Evolutionary conservation across 1,140 invertebrate species (phyloP), one percentile per base, ranked within the genome.

Genomic region (Drosophila oshimai): DNA sequence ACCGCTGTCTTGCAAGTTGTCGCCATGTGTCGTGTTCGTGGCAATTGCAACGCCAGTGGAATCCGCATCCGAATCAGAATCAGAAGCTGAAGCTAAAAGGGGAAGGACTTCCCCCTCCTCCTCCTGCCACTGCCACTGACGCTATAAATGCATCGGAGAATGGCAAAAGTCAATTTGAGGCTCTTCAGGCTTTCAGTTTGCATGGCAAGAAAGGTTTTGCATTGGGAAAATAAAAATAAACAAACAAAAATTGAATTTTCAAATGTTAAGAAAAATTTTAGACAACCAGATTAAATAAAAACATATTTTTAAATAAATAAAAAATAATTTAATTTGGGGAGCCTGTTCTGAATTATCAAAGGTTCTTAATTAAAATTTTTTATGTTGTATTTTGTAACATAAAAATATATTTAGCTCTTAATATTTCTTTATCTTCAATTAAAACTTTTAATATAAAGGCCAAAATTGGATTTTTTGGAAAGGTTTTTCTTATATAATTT

Each of bases 21-120:
- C 80, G 80, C 81, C 80, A 80, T 86, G 75, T 87, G 80, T 87
- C 81, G 80, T 86, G 80, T 74, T 79, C 83, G 74, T 79, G 76
- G 80, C 81, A 87, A 86, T 86, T 80, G 80, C 75, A 86, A 71
- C 77, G 80, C 61, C 81, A 80, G 60, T 74, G 42, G 50, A 47
- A 57, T 65, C 58, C 41, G 37, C 62, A 67, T 45, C 65, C 46
- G 68, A 69, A 60, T 65, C 67, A 15, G 68, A 46, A 42, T 42
- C 54, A 22, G 50, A 55, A 15, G 10, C 31, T 15, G 44, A 37
- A 31, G n/a, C 13, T 4, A 6, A 10, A 9, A 6, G 7, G 28
- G 20, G 6, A 12, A 10, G 2, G 10, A 7, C 13, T 18, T 29
- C 13, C 24, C 42, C 10, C 24, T 24, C 13, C 15, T 29, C 13